Evolutionary conservation across 2,797 vertebrate species (phyloP), one percentile per base, ranked within the genome.

Genomic region (Tokudaia muenninki): DNA sequence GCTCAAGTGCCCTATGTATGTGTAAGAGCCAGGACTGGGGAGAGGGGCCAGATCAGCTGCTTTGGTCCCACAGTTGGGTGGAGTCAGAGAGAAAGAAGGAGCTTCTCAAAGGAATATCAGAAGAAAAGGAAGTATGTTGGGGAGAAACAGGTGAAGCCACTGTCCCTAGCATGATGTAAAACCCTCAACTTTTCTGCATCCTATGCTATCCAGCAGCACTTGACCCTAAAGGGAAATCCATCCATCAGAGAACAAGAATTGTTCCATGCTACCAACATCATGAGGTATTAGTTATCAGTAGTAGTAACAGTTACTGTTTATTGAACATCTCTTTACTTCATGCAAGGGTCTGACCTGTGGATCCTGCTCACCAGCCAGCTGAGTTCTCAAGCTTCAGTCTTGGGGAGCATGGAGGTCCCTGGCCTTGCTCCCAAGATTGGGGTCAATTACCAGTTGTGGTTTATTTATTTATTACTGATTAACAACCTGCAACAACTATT

Each of bases 301-400:
- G 6, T 52, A 55, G 22, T 47, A 59, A 67, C 2, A 59, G 44
- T 41, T 84, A 57, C 19, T 50, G 1, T 63, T 84, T 77, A 79
- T 47, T 61, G 75, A 92, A 41, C 81, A 44, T 80, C 44, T 77
- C 55, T 77, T 94, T 77, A 19, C 80, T 87, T 77, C 44, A 34
- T 44, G 37, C 17, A 47, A 90, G 22, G 50, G 8, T 80, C 88
- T 80, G 31, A 26, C 65, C 12, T 63, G 24, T 61, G 50, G 21
- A 52, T n/a, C 41, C 41, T 29, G n/a, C 57, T 16, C 16, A 55
- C 37, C 72, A 70, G 34, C 13, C 31, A 44, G 34, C 41, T 96
- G 34, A 65, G 87, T 93, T 95, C 90, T 37, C 37, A 78, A 44
- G 29, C n/a, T 90, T 92, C 52, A 55, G 16, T n/a, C 52, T 55